A percentile compares a stretch with the other conserved stretches of the same genome.
Evolutionary conservation across 2,113 vertebrate genomes (phyloP).

Genomic region (Alethe castanea): DNA sequence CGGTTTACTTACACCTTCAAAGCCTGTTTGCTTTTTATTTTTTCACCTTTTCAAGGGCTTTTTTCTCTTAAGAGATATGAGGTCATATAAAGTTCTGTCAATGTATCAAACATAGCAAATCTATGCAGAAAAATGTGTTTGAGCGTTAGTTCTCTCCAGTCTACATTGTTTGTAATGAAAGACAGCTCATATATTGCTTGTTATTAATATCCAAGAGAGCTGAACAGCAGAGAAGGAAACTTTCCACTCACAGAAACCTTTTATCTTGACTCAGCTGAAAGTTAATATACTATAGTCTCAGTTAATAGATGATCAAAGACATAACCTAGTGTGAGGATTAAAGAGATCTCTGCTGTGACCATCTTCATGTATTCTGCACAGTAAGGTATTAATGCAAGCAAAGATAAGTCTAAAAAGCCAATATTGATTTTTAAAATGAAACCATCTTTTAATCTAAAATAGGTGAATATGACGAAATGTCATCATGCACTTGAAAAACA

Average conservation of each 20-base stretch:
- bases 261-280: slow-evolving; percentile 49
- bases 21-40: background rate
- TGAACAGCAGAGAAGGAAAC: slow-evolving; percentile 42
- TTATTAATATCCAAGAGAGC: slow-evolving; percentile 53
- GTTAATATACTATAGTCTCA: slow-evolving; percentile 63
- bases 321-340: slow-evolving; percentile 55
- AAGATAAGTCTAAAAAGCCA: slow-evolving; percentile 54
- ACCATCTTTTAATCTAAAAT: slow-evolving; percentile 56
- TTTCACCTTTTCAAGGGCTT: background rate
- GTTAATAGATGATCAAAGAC: slow-evolving; percentile 65
- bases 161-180: slow-evolving; percentile 51
- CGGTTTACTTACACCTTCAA: background rate
- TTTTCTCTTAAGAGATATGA: background rate
- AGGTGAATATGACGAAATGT: slow-evolving; percentile 62
- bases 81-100: slow-evolving; percentile 14
- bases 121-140: slow-evolving; percentile 31
- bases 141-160: slow-evolving; percentile 14
- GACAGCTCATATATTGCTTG: slow-evolving; percentile 41
- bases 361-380: slow-evolving; percentile 25
- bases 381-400: slow-evolving; percentile 53
- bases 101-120: slow-evolving; percentile 16
- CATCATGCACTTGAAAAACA: slow-evolving; percentile 55
- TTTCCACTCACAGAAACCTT: slow-evolving; percentile 43
- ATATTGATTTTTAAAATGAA: slow-evolving; percentile 69
- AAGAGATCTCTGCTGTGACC: slow-evolving; percentile 36